Evolutionary conservation across 2,113 vertebrate species (phyloP).

Genomic region (Procavia capensis): DNA sequence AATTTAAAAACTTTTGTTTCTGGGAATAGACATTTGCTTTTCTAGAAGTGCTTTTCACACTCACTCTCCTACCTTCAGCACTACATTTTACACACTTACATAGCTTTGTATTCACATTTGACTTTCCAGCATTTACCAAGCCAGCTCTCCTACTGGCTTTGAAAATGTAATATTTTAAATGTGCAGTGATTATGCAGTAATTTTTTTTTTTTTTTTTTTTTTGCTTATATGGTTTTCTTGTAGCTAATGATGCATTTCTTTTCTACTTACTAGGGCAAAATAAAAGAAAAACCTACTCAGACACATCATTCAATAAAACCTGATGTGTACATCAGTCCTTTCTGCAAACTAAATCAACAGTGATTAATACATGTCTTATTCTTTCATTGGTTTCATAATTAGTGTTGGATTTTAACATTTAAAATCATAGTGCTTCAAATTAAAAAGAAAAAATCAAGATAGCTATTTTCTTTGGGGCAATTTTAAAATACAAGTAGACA

Average conservation of each 20-base stretch:
- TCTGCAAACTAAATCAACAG: neutral
- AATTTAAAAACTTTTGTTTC: constrained; percentile 25
- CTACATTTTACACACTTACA: constrained; percentile 30
- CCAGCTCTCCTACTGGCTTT: constrained; percentile 25
- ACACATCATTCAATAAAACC: constrained; percentile 12
- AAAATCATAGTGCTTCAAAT: neutral
- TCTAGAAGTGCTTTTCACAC: neutral
- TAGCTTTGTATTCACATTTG: constrained; percentile 56
- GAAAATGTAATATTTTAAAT: constrained; percentile 62
- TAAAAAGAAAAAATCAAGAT: neutral
- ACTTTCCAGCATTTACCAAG: constrained; percentile 64
- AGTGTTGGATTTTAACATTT: neutral
- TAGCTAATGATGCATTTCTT: constrained; percentile 57
- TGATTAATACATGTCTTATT: constrained; percentile 11
- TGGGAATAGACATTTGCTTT: neutral
- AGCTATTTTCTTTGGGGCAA: neutral
- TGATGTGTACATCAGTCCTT: neutral
- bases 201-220: constrained; percentile 47
- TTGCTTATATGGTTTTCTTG: constrained; percentile 31
- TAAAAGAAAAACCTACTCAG: constrained; percentile 12
- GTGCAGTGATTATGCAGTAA: constrained; percentile 6
- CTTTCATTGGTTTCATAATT: constrained; percentile 19
- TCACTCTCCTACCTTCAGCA: neutral
- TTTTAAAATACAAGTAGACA: neutral
- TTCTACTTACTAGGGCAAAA: constrained; percentile 18